Base-by-base conservation (phyloP, 1,140 invertebrate genomes). In the Musca domestica region DNA sequence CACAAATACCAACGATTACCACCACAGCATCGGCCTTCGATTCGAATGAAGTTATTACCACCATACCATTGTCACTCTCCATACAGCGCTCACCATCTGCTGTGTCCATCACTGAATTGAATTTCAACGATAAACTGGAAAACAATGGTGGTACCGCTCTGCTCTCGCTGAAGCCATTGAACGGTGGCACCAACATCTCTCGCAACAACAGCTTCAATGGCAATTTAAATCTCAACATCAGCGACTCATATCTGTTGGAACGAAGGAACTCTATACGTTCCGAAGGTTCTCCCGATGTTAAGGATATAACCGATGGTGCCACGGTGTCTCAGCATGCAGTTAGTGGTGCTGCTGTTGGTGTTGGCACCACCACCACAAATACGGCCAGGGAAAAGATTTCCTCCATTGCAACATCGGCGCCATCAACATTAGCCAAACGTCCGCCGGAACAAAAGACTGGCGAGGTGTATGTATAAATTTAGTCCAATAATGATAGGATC, bases 351-450 rank as follows among this genome's bases (percentile, higher is more conserved):
- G 27, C 19, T 25, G 27, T 46, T 10, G 7, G 14, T 19, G 34
- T 22, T 2, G 52, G 20, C 41, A 51, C 47, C 10, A 25, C 9
- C 12, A 52, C 23, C 0, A 49, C 27, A 9, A 47, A 17, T 9
- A 47, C 47, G 7, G 27, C 34, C 12, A 41, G 12, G 34, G 34
- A 41, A 41, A 41, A 41, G 10, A 41, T 41, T 7, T 41, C 34
- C 34, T 9, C 34, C 2, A 5, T 41, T 41, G 74, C 77, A 48
- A 72, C 75, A 2, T 81, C 79, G 34, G 77, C 78, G 0, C 79
- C 79, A 9, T 78, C 79, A 14, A 81, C 79, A 15, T 70, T 81
- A 66, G 76, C 79, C 22, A 81, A 81, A 63, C 76, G 76, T 56
- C 75, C 73, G 54, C 79, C 79, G 6, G 77, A 81, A 68, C 70